Evolutionary conservation across 2,888 invertebrate genomes (phyloP), one percentile per base, ranked within the genome.

Genomic region (Lepidochitona cinerea): DNA sequence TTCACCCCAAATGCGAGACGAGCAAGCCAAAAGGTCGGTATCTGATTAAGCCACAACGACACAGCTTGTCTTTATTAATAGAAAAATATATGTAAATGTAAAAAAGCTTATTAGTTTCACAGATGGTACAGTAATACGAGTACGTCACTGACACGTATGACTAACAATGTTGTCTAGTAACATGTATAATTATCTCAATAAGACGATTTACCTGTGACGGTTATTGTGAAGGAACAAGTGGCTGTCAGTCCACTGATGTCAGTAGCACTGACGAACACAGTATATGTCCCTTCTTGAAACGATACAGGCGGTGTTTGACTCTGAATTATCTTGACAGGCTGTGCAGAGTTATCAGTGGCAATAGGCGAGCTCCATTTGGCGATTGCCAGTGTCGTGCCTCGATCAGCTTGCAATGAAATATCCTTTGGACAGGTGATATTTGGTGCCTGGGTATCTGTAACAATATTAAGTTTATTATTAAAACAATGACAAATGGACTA

Each of bases 171-270:
- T n/a, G n/a, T n/a, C n/a, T n/a, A n/a, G n/a, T n/a, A n/a, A n/a
- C n/a, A n/a, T n/a, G n/a, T n/a, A n/a, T n/a, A n/a, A n/a, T n/a
- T n/a, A n/a, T n/a, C n/a, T n/a, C n/a, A n/a, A n/a, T n/a, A n/a
- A n/a, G n/a, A n/a, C n/a, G n/a, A n/a, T n/a, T n/a, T 64, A 85
- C 85, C 83, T 76, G 36, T 78, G 3, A 84, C 80, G 6, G 76
- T 78, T 37, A 85, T 77, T 5, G 68, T 78, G 66, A 85, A 85
- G 26, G 68, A 72, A 54, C 85, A 85, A 0, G 78, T 72, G 26
- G 78, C 32, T 0, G 77, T 75, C 26, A 78, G 76, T 0, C 82
- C 81, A 18, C 67, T 64, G 2, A 59, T 14, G 64, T 84, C 84
- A 32, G 77, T 78, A 32, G 84, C 85, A 52, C 78, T 73, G n/a